These are phyloP conservation scores for Monomorium pharaonis DNA, from an alignment of 1,140 invertebrate genomes.

Conservation along the genomic window DNA sequence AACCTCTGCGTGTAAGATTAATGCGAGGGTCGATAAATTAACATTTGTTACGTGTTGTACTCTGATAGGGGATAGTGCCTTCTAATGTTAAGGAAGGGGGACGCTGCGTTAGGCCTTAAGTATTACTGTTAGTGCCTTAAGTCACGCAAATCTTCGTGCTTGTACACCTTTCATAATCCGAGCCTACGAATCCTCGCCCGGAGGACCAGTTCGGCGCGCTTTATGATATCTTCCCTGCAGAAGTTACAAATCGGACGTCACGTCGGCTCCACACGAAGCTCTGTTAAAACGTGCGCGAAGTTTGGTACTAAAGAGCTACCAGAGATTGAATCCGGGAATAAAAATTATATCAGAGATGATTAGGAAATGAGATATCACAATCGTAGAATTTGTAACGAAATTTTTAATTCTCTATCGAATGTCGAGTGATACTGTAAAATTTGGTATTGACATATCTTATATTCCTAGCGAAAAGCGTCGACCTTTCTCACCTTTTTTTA, in stretches of 20 bases:
- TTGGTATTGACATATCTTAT: neutral
- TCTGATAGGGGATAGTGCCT: slow-evolving; percentile 83
- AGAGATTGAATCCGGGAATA: neutral
- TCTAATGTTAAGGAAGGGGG: slow-evolving; percentile 76
- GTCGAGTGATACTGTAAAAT: neutral
- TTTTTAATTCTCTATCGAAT: neutral
- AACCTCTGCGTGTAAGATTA: slow-evolving; percentile 67
- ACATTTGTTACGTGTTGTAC: slow-evolving; percentile 75
- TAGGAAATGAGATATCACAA: neutral
- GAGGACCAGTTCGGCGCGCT: slow-evolving; percentile 58
- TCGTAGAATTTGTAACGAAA: neutral
- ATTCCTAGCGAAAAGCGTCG: neutral
- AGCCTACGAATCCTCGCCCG: slow-evolving; percentile 66
- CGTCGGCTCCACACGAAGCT: neutral
- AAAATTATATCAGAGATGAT: neutral
- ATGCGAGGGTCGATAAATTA: slow-evolving; percentile 69
- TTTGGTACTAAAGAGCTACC: neutral
- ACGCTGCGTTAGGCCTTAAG: slow-evolving; percentile 77
- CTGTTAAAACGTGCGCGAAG: slow-evolving; percentile 7
- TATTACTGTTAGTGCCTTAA: slow-evolving; percentile 82
- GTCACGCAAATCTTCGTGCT: slow-evolving; percentile 77
- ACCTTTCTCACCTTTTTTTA: neutral
- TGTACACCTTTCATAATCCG: slow-evolving; percentile 73
- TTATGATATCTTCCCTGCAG: slow-evolving; percentile 26
- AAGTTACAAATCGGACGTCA: slow-evolving; percentile 32